These are phyloP conservation scores for Nomada fabriciana DNA, from an alignment of 2,888 invertebrate genomes.

Conservation along the genomic window DNA sequence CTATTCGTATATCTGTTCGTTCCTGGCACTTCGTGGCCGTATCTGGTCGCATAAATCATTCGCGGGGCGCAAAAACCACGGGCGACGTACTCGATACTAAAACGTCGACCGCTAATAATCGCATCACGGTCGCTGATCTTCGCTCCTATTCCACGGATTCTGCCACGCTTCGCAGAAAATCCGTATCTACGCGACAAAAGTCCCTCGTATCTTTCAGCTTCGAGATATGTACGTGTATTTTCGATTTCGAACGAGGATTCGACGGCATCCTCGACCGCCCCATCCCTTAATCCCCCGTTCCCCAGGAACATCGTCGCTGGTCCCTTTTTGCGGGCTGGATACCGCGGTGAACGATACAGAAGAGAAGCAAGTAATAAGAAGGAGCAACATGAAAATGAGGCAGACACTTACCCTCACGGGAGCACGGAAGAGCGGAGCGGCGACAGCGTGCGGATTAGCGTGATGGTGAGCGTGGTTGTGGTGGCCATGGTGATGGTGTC, in stretches of 20 bases:
- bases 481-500: slow-evolving; percentile 85
- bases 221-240: too few relatives aligned
- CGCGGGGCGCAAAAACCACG: neutral
- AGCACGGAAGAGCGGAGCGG: slow-evolving; percentile 78
- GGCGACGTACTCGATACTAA: neutral
- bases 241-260: too few relatives aligned
- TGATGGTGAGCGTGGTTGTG: slow-evolving; percentile 80
- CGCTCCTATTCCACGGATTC: neutral
- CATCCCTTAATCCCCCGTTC: slow-evolving; percentile 5
- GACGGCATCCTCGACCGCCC: too few relatives aligned
- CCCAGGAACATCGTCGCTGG: neutral
- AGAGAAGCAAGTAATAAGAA: neutral
- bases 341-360: neutral
- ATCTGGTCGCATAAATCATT: neutral
- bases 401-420: slow-evolving; percentile 80
- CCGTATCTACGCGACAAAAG: neutral
- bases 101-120: neutral
- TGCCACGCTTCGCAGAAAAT: neutral
- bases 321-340: too few relatives aligned
- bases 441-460: slow-evolving; percentile 75
- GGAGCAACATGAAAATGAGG: neutral
- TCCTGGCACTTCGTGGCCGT: neutral
- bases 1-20: neutral
- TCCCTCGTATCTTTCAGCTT: neutral
- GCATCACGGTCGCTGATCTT: neutral